Conservation (phyloP, 2,113 vertebrate species). For the Promerops cafer region DNA sequence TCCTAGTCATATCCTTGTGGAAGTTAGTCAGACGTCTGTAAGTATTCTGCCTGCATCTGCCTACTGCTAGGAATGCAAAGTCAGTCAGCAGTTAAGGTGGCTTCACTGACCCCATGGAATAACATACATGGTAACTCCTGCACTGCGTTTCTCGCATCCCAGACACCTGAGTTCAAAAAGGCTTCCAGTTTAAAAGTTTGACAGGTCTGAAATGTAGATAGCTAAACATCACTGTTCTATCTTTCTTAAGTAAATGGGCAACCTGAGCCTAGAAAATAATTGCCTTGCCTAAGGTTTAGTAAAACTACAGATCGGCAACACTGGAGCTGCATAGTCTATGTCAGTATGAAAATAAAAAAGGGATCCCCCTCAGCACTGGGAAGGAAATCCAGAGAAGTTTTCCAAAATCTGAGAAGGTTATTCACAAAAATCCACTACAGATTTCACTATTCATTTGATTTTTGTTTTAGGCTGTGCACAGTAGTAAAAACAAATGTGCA, state of each 20-base stretch:
- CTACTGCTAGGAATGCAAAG: not conserved
- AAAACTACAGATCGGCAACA: not conserved
- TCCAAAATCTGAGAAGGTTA: not conserved
- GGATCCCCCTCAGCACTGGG: not conserved
- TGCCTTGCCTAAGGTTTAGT: not conserved
- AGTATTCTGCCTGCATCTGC: not conserved
- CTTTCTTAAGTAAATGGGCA: not conserved
- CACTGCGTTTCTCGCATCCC: not conserved
- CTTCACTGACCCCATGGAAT: not conserved
- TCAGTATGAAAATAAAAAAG: not conserved
- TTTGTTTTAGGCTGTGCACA: not conserved
- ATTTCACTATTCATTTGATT: not conserved
- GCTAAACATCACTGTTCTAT: accelerated
- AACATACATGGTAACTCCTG: not conserved
- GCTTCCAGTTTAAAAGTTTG: not conserved
- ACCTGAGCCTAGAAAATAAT: not conserved
- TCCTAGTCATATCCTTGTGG: not conserved
- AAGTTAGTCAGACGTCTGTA: not conserved
- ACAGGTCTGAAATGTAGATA: not conserved
- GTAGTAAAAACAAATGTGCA: not conserved
- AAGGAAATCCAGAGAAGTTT: not conserved
- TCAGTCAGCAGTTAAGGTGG: not conserved
- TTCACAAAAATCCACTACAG: not conserved
- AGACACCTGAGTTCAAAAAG: not conserved
- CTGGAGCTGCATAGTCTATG: not conserved